phyloP scores from a whole-genome alignment of 2,113 vertebrate species.

The Prunella himalayana region DNA sequence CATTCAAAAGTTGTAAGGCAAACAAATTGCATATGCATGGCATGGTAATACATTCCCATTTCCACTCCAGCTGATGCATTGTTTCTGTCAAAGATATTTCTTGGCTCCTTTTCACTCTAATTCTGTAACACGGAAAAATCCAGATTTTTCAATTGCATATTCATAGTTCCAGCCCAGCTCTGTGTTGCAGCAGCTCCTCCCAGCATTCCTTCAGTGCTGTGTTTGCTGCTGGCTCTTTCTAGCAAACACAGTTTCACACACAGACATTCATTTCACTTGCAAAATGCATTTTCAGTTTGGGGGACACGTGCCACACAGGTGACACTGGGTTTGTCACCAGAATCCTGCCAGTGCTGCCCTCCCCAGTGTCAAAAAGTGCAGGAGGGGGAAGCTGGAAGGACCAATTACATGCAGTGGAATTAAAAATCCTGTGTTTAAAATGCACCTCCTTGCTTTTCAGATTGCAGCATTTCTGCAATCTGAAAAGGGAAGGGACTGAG shows the following conservation, averaged over 20 bases:
- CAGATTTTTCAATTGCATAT: constrained; percentile 5
- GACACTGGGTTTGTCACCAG: neutral
- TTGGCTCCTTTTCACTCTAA: constrained; percentile 20
- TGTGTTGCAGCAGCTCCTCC: neutral
- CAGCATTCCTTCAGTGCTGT: neutral
- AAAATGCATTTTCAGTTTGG: neutral
- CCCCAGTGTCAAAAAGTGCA: neutral
- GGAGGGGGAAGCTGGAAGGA: neutral
- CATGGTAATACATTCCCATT: neutral
- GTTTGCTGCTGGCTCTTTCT: neutral
- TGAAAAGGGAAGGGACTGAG: neutral
- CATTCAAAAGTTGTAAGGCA: neutral
- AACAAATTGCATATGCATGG: constrained; percentile 9
- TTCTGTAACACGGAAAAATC: constrained; percentile 1
- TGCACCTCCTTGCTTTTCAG: neutral
- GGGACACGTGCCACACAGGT: neutral
- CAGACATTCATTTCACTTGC: neutral
- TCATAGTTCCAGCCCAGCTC: constrained; percentile 6
- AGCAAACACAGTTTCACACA: neutral
- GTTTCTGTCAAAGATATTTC: constrained; percentile 13
- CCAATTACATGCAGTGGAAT: rapidly evolving
- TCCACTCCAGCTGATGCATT: constrained; percentile 27
- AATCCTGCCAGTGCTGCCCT: neutral
- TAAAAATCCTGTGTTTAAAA: neutral
- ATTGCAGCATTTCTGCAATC: neutral